Evolutionary conservation across 2,797 vertebrate genomes (phyloP).

Genomic region (Poeciliopsis gracilis): DNA sequence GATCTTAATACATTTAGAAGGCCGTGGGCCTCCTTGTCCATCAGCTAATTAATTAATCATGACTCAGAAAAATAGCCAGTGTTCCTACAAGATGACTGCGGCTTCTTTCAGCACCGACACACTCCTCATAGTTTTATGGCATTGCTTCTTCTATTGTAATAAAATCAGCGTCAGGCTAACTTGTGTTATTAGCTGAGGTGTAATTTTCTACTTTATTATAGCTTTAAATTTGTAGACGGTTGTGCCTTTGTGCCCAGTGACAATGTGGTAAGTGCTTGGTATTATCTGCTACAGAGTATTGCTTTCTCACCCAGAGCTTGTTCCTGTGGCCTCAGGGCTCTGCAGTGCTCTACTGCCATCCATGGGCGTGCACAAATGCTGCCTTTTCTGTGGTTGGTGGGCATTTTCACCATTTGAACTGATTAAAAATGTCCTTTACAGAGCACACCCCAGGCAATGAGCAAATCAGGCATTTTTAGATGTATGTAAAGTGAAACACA

Average conservation of each 20-base stretch:
- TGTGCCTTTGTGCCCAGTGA: constrained; percentile 29
- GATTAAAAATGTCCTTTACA: constrained; percentile 81
- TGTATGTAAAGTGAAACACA: constrained; percentile 47
- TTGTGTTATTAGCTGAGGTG: constrained; percentile 57
- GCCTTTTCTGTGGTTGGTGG: constrained; percentile 61
- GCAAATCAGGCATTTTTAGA: constrained; percentile 33
- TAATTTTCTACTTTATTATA: constrained; percentile 44
- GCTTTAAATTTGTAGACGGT: constrained; percentile 35
- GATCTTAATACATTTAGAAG: constrained; percentile 75
- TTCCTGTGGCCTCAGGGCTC: constrained; percentile 54
- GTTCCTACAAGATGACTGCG: constrained; percentile 56
- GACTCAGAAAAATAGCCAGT: constrained; percentile 69
- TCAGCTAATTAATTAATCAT: constrained; percentile 79
- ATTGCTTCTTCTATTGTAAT: constrained; percentile 36
- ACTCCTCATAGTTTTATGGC: constrained; percentile 15
- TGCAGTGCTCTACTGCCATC: constrained; percentile 76
- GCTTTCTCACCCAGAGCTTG: constrained; percentile 57
- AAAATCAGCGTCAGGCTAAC: constrained; percentile 42
- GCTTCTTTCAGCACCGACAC: constrained; percentile 40
- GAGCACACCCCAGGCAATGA: constrained; percentile 56
- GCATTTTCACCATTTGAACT: constrained; percentile 65
- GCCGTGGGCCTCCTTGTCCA: constrained; percentile 64
- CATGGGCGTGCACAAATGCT: constrained; percentile 55
- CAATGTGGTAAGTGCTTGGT: constrained; percentile 19
- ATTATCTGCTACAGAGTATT: constrained; percentile 38